phyloP scores from a whole-genome alignment of 2,113 vertebrate genomes.

The Heptranchias perlo region DNA sequence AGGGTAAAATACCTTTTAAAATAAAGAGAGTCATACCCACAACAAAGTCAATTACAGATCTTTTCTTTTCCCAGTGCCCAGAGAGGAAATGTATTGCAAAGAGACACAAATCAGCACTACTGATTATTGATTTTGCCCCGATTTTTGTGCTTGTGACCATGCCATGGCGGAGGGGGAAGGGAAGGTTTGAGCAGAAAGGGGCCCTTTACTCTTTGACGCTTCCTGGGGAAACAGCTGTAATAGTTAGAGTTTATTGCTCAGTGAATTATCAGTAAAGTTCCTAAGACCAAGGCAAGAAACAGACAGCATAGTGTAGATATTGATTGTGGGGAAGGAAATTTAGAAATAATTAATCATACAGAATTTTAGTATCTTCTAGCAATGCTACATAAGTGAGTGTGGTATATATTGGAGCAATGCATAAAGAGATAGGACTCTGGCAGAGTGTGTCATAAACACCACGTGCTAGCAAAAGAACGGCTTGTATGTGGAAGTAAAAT shows the following conservation, averaged over 20 bases:
- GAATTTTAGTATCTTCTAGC: not conserved
- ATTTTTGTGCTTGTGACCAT: not conserved
- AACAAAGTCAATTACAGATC: not conserved
- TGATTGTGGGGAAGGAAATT: not conserved
- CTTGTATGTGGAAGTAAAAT: conserved; percentile 30
- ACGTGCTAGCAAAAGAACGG: not conserved
- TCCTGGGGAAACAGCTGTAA: not conserved
- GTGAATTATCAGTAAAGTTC: not conserved
- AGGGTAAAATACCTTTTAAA: not conserved
- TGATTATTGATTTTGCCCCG: not conserved
- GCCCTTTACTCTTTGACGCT: not conserved
- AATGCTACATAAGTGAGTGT: not conserved
- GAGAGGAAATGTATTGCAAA: not conserved
- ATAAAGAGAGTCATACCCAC: not conserved
- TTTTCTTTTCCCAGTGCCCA: not conserved
- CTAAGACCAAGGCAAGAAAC: not conserved
- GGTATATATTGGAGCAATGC: not conserved
- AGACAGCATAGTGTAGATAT: not conserved
- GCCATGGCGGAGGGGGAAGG: not conserved
- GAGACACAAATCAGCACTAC: not conserved
- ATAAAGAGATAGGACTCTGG: not conserved
- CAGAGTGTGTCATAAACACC: not conserved
- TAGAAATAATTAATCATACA: not conserved
- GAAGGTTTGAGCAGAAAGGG: not conserved
- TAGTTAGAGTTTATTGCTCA: not conserved